Base-by-base conservation (phyloP, 1,140 invertebrate species). In the Drosophila burlai region DNA sequence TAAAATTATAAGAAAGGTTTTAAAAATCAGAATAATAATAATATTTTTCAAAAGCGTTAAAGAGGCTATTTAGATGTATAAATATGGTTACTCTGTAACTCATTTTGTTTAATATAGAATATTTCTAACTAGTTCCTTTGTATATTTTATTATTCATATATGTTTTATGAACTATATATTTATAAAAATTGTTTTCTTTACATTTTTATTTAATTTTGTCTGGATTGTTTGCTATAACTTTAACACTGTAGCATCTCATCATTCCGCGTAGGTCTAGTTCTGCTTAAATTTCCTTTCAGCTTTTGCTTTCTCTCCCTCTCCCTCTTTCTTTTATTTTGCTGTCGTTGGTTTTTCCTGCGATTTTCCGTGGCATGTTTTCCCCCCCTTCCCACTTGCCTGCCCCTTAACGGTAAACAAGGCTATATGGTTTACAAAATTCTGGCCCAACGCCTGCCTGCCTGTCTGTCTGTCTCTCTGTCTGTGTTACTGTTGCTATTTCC, bases 361-460 rank as follows among this genome's bases (percentile, higher is more conserved):
- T 63, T 61, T 61, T 46, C 54, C 52, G 52, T 38, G 34, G 52
- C 52, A 16, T 55, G 52, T 38, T 55, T 38, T 55, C 7, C 21
- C 9, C 15, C 18, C 2, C 11, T 24, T n/a, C 9, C 18, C 26
- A 7, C 16, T 18, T 11, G 3, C 10, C 49, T 31, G 26, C 10
- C 26, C 36, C 29, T 40, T 38, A 34, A 42, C 52, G 52, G 65
- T 54, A 47, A 73, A 73, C 55, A 74, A 40, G 63, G 31, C 68
- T 47, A 57, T 57, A 57, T 57, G 65, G 49, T 40, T 38, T 38
- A 47, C 68, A 71, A 71, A 68, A 66, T 15, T 67, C 38, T 36
- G 36, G 11, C 72, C 38, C 63, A 21, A 42, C 63, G 46, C 21
- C 47, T 55, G 31, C n/a, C 34, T 15, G 42, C 4, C 42, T 45